Evolutionary conservation across 2,888 invertebrate genomes (phyloP), one percentile per base, ranked within the genome.

Genomic region (Melanophora roralis): DNA sequence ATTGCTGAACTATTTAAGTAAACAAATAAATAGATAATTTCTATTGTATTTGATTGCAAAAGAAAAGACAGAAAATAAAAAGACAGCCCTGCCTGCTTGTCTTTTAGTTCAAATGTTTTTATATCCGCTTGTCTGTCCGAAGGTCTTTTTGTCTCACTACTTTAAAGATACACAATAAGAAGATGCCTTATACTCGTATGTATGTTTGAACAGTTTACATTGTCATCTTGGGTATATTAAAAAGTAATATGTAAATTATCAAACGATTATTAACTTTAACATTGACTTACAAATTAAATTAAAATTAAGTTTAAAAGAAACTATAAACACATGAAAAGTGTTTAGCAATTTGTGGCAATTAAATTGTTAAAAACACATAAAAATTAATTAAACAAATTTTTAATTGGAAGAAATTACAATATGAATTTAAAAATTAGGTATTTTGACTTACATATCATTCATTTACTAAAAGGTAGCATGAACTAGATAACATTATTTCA

Each of bases 1-100:
- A 69, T 76, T 76, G 68, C 69, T 62, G 62, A 69, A 76, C 69
- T 62, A 76, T 47, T 69, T 64, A 69, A 72, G 34, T 53, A 14
- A 36, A n/a, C n/a, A n/a, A 32, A 34, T 23, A 59, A n/a, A 19
- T 40, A 57, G 47, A 75, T 64, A 64, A 45, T 57, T 73, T 74
- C 16, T 11, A 21, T 38, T 57, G 8, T 14, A 12, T 21, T 8
- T 8, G 14, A 45, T 65, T 65, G 59, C 21, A 47, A 62, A 23
- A 49, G 36, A 6, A 27, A 47, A 53, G 36, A 47, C 27, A 55
- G n/a, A 34, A 36, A 45, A 53, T 57, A 65, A 47, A 53, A 65
- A 74, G 57, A 57, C 55, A 49, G 59, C n/a, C 12, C 47, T 40
- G 14, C 67, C 55, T 14, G 68, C 1, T 32, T 45, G 38, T 21